Conservation (phyloP, 2,113 vertebrate species). For the Meles meles region DNA sequence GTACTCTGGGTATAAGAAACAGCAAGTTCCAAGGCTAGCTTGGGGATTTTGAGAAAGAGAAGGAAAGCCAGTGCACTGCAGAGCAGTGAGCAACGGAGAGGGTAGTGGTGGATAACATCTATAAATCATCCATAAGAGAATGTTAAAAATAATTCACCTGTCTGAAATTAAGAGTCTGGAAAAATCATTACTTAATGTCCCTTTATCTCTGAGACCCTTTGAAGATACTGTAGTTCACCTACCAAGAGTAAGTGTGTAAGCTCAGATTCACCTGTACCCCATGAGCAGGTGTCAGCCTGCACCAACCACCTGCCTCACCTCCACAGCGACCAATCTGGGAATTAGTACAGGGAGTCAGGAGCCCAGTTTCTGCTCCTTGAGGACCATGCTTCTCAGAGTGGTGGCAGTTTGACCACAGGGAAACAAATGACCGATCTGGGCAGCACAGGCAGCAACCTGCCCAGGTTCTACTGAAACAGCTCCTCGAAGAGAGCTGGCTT, state of each 20-base stretch:
- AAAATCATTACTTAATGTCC: background rate
- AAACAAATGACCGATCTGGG: background rate
- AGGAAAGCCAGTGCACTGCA: background rate
- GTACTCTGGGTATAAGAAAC: background rate
- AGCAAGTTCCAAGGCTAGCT: background rate
- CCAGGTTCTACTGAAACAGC: background rate
- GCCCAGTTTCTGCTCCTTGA: background rate
- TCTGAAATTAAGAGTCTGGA: background rate
- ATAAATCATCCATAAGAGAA: background rate
- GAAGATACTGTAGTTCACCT: background rate
- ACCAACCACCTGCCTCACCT: background rate
- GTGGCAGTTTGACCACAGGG: background rate
- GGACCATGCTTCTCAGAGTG: background rate
- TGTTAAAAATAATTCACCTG: background rate
- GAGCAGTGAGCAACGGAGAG: background rate
- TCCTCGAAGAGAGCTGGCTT: background rate
- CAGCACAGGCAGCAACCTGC: background rate
- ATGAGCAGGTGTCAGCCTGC: background rate
- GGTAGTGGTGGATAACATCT: no score
- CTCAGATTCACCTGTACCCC: background rate
- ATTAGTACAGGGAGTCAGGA: background rate
- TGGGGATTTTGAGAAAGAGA: background rate
- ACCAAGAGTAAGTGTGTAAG: background rate
- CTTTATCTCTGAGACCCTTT: background rate
- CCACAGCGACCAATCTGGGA: background rate